These are phyloP conservation scores for Cephalopterus ornatus DNA, from an alignment of 2,113 vertebrate genomes.

Conservation along the genomic window DNA sequence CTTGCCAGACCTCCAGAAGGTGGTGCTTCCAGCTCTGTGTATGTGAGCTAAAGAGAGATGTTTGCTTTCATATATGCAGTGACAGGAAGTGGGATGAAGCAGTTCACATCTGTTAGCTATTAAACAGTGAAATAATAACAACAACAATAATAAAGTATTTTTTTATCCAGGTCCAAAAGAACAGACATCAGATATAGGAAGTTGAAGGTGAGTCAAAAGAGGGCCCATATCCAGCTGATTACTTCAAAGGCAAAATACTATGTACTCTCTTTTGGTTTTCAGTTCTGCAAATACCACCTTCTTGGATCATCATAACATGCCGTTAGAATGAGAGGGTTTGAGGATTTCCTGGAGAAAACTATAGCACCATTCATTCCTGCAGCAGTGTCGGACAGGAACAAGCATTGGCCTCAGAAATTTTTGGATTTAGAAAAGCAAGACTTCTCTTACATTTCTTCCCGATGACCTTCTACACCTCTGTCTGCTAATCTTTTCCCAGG, in stretches of 20 bases:
- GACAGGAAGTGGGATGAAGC: conserved; percentile 6
- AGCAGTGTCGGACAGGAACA: conserved; percentile 21
- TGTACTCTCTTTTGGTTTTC: conserved; percentile 17
- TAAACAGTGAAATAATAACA: not conserved
- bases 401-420: not conserved
- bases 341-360: conserved; percentile 72
- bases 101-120: conserved; percentile 27
- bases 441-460: not conserved
- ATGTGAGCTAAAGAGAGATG: not conserved
- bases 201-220: conserved; percentile 43
- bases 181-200: conserved; percentile 29
- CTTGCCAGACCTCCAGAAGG: not conserved
- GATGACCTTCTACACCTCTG: not conserved
- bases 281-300: not conserved
- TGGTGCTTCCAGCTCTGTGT: not conserved
- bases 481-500: not conserved
- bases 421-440: not conserved
- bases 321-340: conserved; percentile 61
- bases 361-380: conserved; percentile 62
- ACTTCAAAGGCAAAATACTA: conserved; percentile 27
- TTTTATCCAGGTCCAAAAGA: not conserved
- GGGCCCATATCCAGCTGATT: not conserved
- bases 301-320: conserved; percentile 51
- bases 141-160: not conserved
- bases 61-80: not conserved